Evolutionary conservation across 2,113 vertebrate genomes (phyloP), one percentile per base, ranked within the genome.

Genomic region (Eretmochelys imbricata): DNA sequence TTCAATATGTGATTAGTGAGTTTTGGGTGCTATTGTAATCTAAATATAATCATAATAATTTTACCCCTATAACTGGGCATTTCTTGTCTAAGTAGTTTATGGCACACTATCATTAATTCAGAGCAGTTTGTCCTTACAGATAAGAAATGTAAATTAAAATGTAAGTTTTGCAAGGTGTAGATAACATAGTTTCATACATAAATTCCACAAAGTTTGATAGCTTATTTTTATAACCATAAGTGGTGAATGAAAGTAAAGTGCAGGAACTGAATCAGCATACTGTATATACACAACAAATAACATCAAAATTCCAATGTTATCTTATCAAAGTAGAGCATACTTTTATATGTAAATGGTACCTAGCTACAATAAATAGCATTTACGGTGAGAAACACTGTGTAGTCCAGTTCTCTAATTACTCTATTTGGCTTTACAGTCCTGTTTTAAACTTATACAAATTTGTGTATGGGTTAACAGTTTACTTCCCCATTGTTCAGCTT

Each of bases 81-180:
- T 65, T 75, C 72, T 69, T 93, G 80, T 69, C 80, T 82, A 89
- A 96, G 89, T 76, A 95, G 75, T 42, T 96, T 89, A 49, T 96
- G 92, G 91, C 88, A 95, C 51, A 19, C 27, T 75, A 38, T 79
- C 83, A 54, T 91, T 85, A 90, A 72, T 91, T 91, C 91, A 94
- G 51, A 90, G 80, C 84, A 95, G 51, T 82, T 88, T 2, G 1
- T 95, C 88, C 91, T 96, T 91, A 53, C 8, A 96, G 95, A 96
- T 97, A 97, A 97, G 87, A 89, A 96, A 82, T 19, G n/a, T 90
- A 88, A 87, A 90, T 96, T 94, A 94, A 96, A 98, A 95, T 85
- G 22, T 83, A 89, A 89, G 19, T 54, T 95, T 95, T 93, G 55
- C 82, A 94, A 87, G 85, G 14, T 48, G 79, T 85, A 94, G 81